A percentile compares a stretch with the other conserved stretches of the same genome.
These are phyloP conservation scores for Hycleus phaleratus DNA, from an alignment of 1,140 invertebrate species.

Conservation along the genomic window DNA sequence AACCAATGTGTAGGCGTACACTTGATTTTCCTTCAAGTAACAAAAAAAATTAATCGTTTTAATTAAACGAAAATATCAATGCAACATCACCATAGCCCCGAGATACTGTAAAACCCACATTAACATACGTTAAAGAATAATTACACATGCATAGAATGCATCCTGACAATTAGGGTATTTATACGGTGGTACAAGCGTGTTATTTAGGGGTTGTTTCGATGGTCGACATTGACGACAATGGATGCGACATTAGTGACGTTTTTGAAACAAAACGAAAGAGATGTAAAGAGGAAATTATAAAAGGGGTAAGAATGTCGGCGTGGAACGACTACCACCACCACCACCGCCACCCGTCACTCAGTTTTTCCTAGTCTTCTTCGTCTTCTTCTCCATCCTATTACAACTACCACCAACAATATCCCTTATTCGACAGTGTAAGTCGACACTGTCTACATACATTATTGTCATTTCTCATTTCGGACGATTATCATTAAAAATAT, in stretches of 20 bases:
- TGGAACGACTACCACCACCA: background rate
- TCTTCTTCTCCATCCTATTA: conserved; percentile 25
- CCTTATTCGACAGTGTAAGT: conserved; percentile 13
- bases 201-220: too few relatives aligned
- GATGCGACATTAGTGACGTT: too few relatives aligned
- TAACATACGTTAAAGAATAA: too few relatives aligned
- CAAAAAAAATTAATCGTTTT: too few relatives aligned
- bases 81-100: too few relatives aligned
- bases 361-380: background rate
- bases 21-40: too few relatives aligned
- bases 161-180: too few relatives aligned
- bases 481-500: conserved; percentile 41
- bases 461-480: conserved; percentile 39
- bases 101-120: too few relatives aligned
- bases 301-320: conserved; percentile 25
- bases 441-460: conserved; percentile 38
- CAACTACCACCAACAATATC: conserved; percentile 21
- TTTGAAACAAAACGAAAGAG: background rate
- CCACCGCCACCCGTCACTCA: background rate
- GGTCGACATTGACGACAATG: background rate
- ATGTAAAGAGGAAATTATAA: conserved; percentile 23
- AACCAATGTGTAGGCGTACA: too few relatives aligned
- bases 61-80: too few relatives aligned
- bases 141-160: too few relatives aligned
- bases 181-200: too few relatives aligned